phyloP scores from a whole-genome alignment of 64 coral and sea anemone species.

The Porites lutea region DNA sequence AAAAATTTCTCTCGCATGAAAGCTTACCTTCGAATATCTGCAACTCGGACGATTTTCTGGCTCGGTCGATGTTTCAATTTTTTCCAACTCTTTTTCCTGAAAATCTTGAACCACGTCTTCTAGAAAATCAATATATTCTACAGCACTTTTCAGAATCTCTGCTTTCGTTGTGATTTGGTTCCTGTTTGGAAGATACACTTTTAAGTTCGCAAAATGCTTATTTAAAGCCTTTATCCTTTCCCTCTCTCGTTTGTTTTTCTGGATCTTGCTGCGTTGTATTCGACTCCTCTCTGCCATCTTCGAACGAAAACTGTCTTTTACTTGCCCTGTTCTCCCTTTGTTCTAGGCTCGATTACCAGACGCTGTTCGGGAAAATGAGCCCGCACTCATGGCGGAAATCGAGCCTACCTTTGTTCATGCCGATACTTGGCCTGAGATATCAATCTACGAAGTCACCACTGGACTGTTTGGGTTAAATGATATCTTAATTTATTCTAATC shows the following conservation, averaged over 20 bases:
- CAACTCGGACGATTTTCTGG: not conserved
- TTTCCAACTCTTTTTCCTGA: not conserved
- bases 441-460: not conserved
- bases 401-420: not conserved
- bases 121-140: not conserved
- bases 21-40: constrained; percentile 12
- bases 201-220: not conserved
- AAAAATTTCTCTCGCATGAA: not conserved
- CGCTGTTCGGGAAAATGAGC: too few relatives aligned
- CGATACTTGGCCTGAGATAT: not conserved
- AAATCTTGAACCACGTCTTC: not conserved
- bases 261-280: not conserved
- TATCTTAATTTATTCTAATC: not conserved
- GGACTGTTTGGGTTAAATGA: constrained; percentile 5
- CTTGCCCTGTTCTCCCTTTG: not conserved
- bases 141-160: not conserved
- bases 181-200: not conserved
- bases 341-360: too few relatives aligned
- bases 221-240: not conserved
- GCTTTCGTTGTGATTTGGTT: not conserved
- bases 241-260: constrained; percentile 9
- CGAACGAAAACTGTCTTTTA: too few relatives aligned
- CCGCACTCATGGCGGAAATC: too few relatives aligned
- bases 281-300: not conserved
- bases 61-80: not conserved